Evolutionary conservation across 2,797 vertebrate species (phyloP).

Genomic region (Halcyon smyrnensis): DNA sequence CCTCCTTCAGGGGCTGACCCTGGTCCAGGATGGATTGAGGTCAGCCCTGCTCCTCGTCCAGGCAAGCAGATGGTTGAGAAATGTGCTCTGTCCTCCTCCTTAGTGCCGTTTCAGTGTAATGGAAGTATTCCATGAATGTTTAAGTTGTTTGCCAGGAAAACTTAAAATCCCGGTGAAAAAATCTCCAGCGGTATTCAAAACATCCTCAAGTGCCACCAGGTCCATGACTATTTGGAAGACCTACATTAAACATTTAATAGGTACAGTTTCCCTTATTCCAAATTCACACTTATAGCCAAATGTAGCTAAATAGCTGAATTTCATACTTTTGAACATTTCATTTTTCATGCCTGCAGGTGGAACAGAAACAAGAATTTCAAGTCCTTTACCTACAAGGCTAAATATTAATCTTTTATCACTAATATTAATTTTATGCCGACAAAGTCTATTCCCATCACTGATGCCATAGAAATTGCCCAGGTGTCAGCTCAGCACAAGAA

Average conservation of each 20-base stretch:
- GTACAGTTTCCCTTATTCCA: not conserved
- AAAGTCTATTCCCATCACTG: not conserved
- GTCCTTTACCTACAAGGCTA: not conserved
- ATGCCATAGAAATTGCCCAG: not conserved
- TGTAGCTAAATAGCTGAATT: not conserved
- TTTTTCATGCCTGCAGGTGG: not conserved
- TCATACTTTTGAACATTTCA: not conserved
- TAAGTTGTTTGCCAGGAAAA: not conserved
- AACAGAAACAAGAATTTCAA: not conserved
- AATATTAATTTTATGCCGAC: not conserved
- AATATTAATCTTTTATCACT: not conserved
- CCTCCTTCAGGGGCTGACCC: fast-evolving
- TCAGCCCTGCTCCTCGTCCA: not conserved
- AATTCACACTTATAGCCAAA: not conserved
- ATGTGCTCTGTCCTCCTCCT: not conserved
- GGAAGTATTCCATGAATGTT: not conserved
- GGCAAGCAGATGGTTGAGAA: not conserved
- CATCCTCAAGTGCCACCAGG: not conserved
- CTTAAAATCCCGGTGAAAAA: not conserved
- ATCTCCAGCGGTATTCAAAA: not conserved
- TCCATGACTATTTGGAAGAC: not conserved
- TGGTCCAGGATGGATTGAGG: not conserved
- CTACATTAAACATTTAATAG: not conserved
- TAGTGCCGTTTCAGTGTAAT: not conserved
- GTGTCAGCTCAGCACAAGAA: not conserved